A percentile compares a stretch with the other conserved stretches of the same genome.
phyloP scores from a whole-genome alignment of 1,140 invertebrate genomes.

The Heliconius hermathena region DNA sequence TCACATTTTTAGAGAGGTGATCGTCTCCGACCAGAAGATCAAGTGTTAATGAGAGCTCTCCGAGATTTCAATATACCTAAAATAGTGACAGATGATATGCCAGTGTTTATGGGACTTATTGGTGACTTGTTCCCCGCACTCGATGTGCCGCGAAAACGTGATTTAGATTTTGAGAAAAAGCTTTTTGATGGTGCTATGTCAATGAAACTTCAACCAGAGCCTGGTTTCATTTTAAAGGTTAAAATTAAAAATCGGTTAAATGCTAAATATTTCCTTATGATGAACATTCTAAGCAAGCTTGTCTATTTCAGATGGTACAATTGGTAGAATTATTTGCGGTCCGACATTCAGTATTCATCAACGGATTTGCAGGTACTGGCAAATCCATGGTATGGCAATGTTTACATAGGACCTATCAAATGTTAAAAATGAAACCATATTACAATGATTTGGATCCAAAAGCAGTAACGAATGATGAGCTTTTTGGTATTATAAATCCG shows the following conservation, averaged over 20 bases:
- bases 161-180: constrained; percentile 92
- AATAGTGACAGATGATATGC: constrained; percentile 94
- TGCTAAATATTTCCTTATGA: background rate
- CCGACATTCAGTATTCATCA: constrained; percentile 96
- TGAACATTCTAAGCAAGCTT: background rate
- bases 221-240: constrained; percentile 92
- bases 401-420: constrained; percentile 89
- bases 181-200: constrained; percentile 90
- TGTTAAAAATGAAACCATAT: constrained; percentile 90
- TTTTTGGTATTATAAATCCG: constrained; percentile 97
- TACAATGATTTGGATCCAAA: constrained; percentile 97
- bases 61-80: constrained; percentile 97
- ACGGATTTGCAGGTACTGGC: constrained; percentile 96
- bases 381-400: constrained; percentile 97
- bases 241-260: background rate
- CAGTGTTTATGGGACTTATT: constrained; percentile 95
- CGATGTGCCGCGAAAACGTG: constrained; percentile 92
- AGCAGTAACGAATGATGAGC: constrained; percentile 97
- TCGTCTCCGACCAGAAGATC: constrained; percentile 87
- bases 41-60: constrained; percentile 92
- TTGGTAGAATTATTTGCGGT: constrained; percentile 96
- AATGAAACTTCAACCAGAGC: constrained; percentile 94
- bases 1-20: constrained; percentile 82
- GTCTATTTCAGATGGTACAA: constrained; percentile 88
- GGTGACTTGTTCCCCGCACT: constrained; percentile 94